Base-by-base conservation (phyloP, 2,888 invertebrate genomes). In the Capitulum mitella region DNA sequence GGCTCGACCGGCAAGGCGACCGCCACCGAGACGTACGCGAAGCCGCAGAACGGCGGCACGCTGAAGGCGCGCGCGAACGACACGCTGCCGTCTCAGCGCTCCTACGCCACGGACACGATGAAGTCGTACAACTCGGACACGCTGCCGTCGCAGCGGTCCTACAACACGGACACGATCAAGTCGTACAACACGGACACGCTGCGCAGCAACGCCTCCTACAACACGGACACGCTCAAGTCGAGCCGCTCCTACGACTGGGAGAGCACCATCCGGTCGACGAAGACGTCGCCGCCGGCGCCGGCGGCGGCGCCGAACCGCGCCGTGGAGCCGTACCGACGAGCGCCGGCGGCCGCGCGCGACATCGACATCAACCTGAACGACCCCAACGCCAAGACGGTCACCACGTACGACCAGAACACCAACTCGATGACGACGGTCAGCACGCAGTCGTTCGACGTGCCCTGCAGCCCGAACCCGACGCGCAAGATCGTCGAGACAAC, bases 81-180 rank as follows among this genome's bases (percentile, higher is more conserved):
- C 40, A 77, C 79, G 26, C 78, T 80, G 51, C 80, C 79, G 10
- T 80, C 80, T 3, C 79, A 79, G 16, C 37, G 29, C 29, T 46
- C 46, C 26, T 46, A 40, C n/a, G 29, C 26, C n/a, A 40, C 75
- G 40, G 75, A 75, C 75, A 75, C 32, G 19, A 26, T 16, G n/a
- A 40, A 6, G 43, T 75, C 75, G n/a, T 43, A 46, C 29, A 46
- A 46, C 76, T 43, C 76, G 43, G 76, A 76, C 76, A 76, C 76
- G 29, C 22, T 76, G 29, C 22, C 14, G 29, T 70, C 70, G 1
- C 37, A 70, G 19, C 70, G 37, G 5, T 46, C 76, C 46, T 76
- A 76, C 76, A 48, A 76, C 48, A 46, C 46, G 29, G 76, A 76
- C 76, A 37, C 80, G 80, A n/a, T 80, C 80, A n/a, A 81, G 81